Base-by-base conservation (phyloP, 23 tunicate species). In the Aplidium turbinatum region DNA sequence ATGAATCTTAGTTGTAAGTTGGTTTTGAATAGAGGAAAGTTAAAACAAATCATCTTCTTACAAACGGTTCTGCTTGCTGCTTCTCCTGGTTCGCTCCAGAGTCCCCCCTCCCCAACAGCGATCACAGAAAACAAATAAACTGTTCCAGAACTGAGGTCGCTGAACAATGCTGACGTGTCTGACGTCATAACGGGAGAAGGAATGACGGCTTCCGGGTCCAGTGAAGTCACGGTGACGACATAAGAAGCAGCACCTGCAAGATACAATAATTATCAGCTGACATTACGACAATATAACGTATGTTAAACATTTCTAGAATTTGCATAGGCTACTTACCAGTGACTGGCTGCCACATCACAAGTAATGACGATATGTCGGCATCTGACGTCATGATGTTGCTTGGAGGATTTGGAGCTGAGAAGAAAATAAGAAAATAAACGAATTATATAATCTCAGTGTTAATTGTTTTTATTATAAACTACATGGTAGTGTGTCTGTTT, bases 361-460 rank as follows among this genome's bases (percentile, higher is more conserved):
- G 27, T 31, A 88, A 60, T 1, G 78, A 45, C 47, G 68, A 42
- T 39, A 53, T 61, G 29, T 85, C 67, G 1, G 55, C 80, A 1
- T 71, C 57, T 24, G 35, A 42, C 7, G 76, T 65, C 31, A 57
- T 48, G 29, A 88, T 75, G 27, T 56, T 36, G 4, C 40, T 31
- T 22, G 85, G 86, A 29, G 78, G 60, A n/a, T 47, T 27, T 19
- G 96, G 96, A n/a, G 81, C 96, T 88, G 72, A 31, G 76, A 48
- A 39, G 54, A 34, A 29, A 68, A 21, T n/a, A n/a, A n/a, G n/a
- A n/a, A n/a, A n/a, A n/a, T n/a, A n/a, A n/a, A n/a, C n/a, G n/a
- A n/a, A n/a, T n/a, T n/a, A n/a, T n/a, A n/a, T n/a, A n/a, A n/a
- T n/a, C n/a, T n/a, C n/a, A n/a, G n/a, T n/a, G n/a, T n/a, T n/a